These are phyloP conservation scores for Chascanopsetta lugubris DNA, from an alignment of 2,113 vertebrate genomes.

Conservation along the genomic window DNA sequence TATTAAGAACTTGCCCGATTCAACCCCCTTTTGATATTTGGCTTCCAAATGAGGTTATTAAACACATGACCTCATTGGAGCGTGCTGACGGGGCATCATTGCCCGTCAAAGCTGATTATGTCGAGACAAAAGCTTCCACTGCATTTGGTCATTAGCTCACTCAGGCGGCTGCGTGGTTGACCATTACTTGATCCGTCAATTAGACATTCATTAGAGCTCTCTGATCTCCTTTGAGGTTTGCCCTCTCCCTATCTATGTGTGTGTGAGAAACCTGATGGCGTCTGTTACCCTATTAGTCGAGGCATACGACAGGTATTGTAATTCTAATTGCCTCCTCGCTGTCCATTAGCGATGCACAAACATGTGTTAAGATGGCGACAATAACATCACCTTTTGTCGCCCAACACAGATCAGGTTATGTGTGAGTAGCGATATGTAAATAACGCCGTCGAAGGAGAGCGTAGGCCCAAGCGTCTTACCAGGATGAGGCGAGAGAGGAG, in stretches of 20 bases:
- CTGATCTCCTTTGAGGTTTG: conserved; percentile 17
- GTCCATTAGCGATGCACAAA: too few species aligned
- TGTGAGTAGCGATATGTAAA: background rate
- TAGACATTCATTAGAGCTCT: conserved; percentile 49
- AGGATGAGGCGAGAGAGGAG: conserved; percentile 30
- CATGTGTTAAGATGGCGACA: too few species aligned
- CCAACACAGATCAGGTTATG: background rate
- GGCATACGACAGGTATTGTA: conserved; percentile 54
- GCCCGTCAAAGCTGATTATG: conserved; percentile 46
- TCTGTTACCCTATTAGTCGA: conserved; percentile 43
- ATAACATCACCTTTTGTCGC: background rate
- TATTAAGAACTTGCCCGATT: background rate
- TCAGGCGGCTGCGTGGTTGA: conserved; percentile 43
- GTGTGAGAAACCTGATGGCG: conserved; percentile 32
- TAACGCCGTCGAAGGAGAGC: background rate
- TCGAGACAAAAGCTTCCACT: conserved; percentile 49
- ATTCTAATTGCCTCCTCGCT: too few species aligned
- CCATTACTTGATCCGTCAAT: conserved; percentile 58
- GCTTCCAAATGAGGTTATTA: conserved; percentile 2
- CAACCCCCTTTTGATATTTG: background rate
- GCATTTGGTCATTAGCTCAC: conserved; percentile 2
- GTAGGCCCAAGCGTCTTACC: conserved; percentile 1
- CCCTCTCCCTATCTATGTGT: conserved; percentile 26
- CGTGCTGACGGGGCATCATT: conserved; percentile 17
- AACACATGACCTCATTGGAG: conserved; percentile 11